Conservation (phyloP, 1,140 invertebrate species). For the Radopholus similis region DNA sequence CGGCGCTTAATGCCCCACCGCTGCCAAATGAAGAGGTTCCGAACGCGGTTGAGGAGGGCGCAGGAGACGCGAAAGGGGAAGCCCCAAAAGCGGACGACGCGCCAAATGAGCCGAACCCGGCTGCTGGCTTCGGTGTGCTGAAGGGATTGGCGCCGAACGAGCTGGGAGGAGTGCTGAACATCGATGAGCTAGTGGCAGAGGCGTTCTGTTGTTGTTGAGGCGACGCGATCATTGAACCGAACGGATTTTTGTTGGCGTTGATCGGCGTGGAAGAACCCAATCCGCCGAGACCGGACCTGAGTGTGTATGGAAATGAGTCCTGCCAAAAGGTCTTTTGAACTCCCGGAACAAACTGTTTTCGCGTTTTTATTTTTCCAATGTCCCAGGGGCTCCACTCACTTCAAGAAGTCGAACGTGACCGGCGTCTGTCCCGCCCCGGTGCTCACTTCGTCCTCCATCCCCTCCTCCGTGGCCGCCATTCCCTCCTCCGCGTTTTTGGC, state of each 20-base stretch:
- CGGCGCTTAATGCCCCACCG: not conserved
- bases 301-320: not conserved
- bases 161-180: not conserved
- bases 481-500: not conserved
- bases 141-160: no score
- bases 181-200: not conserved
- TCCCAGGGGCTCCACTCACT: not conserved
- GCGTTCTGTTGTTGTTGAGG: not conserved
- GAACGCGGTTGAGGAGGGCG: not conserved
- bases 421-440: not conserved
- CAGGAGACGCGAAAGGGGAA: no score
- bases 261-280: slow-evolving; percentile 3
- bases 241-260: slow-evolving; percentile 4
- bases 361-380: not conserved
- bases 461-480: slow-evolving; percentile 1
- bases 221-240: slow-evolving; percentile 7
- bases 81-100: not conserved
- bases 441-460: slow-evolving; percentile 18
- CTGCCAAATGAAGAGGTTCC: not conserved
- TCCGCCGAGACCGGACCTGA: not conserved
- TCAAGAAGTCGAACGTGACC: slow-evolving; percentile 9
- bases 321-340: not conserved
- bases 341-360: not conserved
- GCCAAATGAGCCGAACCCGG: not conserved
- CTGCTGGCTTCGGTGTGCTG: no score